phyloP scores from a whole-genome alignment of 1,140 invertebrate genomes.

The Philotrypesis tridentata region DNA sequence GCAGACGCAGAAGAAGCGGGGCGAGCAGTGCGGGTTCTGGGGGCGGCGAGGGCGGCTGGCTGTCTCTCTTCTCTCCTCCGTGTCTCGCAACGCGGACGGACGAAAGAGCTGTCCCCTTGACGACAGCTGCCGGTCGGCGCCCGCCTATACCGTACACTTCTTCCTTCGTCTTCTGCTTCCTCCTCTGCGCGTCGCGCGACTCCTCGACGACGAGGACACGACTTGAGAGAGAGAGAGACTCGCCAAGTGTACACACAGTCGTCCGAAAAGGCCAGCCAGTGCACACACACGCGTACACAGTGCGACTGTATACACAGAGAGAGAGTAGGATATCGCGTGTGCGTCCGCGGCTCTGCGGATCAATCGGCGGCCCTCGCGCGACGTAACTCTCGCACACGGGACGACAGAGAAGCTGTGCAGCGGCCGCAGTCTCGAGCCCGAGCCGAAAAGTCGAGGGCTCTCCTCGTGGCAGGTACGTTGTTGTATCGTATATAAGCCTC shows the following conservation, averaged over 20 bases:
- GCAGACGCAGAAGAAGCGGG: conserved; percentile 36
- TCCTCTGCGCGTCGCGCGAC: neutral
- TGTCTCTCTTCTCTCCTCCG: conserved; percentile 29
- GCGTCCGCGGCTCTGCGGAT: neutral
- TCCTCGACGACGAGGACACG: too few relatives aligned
- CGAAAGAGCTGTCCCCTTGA: conserved; percentile 57
- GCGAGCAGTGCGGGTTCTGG: conserved; percentile 71
- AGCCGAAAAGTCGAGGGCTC: neutral
- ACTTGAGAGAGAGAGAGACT: too few relatives aligned
- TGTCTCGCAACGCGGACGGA: conserved; percentile 13
- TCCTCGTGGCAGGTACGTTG: conserved; percentile 16
- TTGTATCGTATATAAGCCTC: neutral
- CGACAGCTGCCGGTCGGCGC: conserved; percentile 55
- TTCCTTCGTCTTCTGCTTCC: too few relatives aligned
- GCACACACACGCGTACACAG: too few relatives aligned
- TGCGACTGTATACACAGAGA: too few relatives aligned
- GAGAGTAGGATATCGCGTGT: too few relatives aligned
- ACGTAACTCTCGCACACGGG: too few relatives aligned
- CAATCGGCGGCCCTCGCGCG: too few relatives aligned
- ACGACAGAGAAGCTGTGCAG: neutral
- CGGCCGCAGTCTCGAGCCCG: neutral
- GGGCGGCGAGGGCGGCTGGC: conserved; percentile 71
- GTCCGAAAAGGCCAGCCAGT: too few relatives aligned
- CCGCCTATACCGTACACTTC: too few relatives aligned
- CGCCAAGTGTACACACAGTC: too few relatives aligned